Evolutionary conservation across 1,140 invertebrate genomes (phyloP), one percentile per base, ranked within the genome.

Genomic region (Diachasmimorpha longicaudata): DNA sequence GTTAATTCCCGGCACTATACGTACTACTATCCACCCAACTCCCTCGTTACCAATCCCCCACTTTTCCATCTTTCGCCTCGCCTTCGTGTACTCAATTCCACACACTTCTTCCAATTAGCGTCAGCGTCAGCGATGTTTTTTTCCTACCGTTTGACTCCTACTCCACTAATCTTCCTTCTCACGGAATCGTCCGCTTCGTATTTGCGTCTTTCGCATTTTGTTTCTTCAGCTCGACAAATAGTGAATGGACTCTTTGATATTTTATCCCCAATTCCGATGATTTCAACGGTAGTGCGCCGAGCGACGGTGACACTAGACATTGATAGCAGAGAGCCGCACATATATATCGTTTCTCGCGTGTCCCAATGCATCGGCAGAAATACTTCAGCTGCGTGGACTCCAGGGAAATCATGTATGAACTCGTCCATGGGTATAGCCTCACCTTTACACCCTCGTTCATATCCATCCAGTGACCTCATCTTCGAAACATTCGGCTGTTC

Each of bases 341-440:
- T 36, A 68, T 5, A 42, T 42, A 73, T 68, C 68, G 31, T 37
- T 4, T 66, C 39, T 19, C 63, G 21, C 37, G 63, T 67, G 23
- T n/a, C n/a, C 66, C 72, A 80, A 79, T 77, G 77, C 79, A 83
- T 83, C 79, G 79, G 81, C 77, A 81, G 83, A 84, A 84, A 84
- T 84, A 81, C 81, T 83, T 84, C 79, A 83, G 31, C 82, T 80
- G 79, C 79, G 73, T 80, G 78, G 82, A 83, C 83, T 84, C 83
- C 77, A 23, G 83, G 83, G 83, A 84, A 84, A 84, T 84, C 83
- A 84, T 83, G 83, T 84, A 84, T 84, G 79, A 83, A 82, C 79
- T 81, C 82, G 75, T 79, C 63, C 52, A 44, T 42, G 76, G 66
- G 69, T 76, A 63, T 78, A 67, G 48, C 78, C 73, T 79, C 74